These are phyloP conservation scores for Lethrus apterus DNA, from an alignment of 1,140 invertebrate genomes.

Conservation along the genomic window DNA sequence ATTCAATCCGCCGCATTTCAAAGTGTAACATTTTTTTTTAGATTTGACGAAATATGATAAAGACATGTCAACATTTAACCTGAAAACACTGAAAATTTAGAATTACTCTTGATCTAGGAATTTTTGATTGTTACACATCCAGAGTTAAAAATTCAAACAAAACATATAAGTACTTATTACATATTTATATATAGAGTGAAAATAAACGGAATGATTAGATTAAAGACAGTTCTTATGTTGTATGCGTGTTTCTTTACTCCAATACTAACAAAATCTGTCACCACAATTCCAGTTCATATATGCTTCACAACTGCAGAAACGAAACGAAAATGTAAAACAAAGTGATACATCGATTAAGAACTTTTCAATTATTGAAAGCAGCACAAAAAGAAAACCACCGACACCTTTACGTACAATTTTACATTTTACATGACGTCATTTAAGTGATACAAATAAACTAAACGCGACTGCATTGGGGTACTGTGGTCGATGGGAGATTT, in stretches of 20 bases:
- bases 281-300: no score
- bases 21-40: neutral
- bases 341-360: neutral
- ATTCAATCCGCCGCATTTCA: neutral
- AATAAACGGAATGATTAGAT: neutral
- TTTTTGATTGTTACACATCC: no score
- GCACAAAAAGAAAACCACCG: neutral
- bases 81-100: neutral
- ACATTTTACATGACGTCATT: neutral
- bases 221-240: neutral
- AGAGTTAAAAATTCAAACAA: neutral
- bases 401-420: neutral
- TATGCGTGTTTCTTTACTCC: constrained; percentile 1
- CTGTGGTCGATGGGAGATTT: no score
- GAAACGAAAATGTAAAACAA: neutral
- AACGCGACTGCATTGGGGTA: no score
- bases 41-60: neutral
- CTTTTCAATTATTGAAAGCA: neutral
- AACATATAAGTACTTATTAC: neutral
- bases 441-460: neutral
- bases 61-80: neutral
- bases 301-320: no score
- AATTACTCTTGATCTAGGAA: no score
- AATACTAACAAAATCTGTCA: no score
- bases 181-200: neutral